These are phyloP conservation scores for Excalfactoria chinensis DNA, from an alignment of 2,113 vertebrate genomes.

Conservation along the genomic window DNA sequence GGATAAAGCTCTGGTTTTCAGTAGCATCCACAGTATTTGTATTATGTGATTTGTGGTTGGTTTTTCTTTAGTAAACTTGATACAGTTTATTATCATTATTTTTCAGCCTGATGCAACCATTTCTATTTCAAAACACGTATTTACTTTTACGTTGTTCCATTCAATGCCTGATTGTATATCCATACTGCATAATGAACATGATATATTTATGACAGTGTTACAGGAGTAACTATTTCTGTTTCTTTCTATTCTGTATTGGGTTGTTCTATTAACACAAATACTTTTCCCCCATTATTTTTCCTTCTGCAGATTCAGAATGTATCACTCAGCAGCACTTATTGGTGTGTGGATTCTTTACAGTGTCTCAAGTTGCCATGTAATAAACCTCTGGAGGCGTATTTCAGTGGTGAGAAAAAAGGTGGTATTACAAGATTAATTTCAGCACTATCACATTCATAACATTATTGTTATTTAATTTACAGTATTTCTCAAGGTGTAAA, in stretches of 20 bases:
- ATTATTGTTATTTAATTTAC: neutral
- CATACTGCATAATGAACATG: neutral
- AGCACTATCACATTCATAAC: neutral
- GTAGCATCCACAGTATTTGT: neutral
- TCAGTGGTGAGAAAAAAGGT: neutral
- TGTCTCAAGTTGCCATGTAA: neutral
- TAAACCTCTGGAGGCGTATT: neutral
- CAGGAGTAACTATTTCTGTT: rapidly evolving
- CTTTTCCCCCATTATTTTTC: neutral
- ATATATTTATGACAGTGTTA: neutral
- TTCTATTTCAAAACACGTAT: neutral
- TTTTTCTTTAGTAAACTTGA: neutral
- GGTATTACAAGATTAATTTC: neutral
- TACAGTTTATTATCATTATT: neutral
- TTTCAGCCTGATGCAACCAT: neutral
- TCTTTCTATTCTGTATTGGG: neutral
- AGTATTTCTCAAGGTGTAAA: neutral
- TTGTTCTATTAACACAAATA: neutral
- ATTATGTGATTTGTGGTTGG: neutral
- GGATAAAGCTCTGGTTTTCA: neutral
- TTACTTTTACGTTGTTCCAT: neutral
- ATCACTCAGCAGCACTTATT: neutral
- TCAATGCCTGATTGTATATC: neutral
- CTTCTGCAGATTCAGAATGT: neutral
- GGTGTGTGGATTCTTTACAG: neutral